A percentile compares a stretch with the other conserved stretches of the same genome.
Evolutionary conservation across 2,113 vertebrate genomes (phyloP).

Genomic region (Brachypteracias leptosomus): DNA sequence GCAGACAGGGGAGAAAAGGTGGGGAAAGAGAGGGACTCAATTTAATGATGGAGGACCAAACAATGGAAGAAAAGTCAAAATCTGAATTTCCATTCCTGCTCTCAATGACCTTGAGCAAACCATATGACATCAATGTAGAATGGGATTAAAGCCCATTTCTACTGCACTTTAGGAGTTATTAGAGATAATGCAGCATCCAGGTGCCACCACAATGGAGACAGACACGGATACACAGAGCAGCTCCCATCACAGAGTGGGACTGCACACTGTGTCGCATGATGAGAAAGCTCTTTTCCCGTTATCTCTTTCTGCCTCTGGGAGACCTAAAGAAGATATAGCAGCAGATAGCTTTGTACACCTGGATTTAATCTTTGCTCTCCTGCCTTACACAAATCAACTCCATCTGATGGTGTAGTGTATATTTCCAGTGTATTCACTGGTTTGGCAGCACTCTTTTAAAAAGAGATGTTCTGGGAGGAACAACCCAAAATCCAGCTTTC

Average conservation of each 20-base stretch:
- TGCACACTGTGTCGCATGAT: rapidly evolving
- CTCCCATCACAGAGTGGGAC: background rate
- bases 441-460: background rate
- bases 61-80: background rate
- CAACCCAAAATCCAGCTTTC: background rate
- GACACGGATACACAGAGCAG: background rate
- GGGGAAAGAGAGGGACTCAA: background rate
- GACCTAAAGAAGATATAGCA: background rate
- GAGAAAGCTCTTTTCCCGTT: background rate
- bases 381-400: background rate
- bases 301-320: background rate
- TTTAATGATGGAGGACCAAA: no score
- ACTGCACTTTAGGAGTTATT: background rate
- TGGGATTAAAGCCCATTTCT: background rate
- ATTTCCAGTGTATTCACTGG: background rate
- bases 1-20: background rate
- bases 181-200: background rate
- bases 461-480: background rate
- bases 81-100: background rate
- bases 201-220: background rate
- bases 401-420: background rate
- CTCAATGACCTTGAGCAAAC: background rate
- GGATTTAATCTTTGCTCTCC: background rate
- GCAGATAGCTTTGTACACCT: background rate
- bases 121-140: rapidly evolving